Evolutionary conservation across 2,797 vertebrate species (phyloP).

Genomic region (Eremophila alpestris): DNA sequence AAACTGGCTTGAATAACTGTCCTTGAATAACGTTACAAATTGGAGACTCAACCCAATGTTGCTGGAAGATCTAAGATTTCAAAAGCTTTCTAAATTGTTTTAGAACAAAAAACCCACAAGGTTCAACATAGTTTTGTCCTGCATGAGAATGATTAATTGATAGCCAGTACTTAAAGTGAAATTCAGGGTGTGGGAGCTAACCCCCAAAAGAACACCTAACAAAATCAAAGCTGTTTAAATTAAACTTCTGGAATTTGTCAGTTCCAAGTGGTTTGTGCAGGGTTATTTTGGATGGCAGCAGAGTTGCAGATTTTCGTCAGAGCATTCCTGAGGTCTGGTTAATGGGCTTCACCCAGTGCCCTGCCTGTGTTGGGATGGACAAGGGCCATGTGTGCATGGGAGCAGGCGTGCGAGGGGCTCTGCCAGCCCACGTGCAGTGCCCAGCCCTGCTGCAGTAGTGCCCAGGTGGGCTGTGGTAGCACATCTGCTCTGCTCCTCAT

Average conservation of each 20-base stretch:
- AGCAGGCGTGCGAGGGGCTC: not conserved
- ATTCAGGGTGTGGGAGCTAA: not conserved
- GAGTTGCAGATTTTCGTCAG: not conserved
- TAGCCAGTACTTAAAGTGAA: not conserved
- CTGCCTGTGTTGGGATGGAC: accelerated
- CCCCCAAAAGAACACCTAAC: accelerated
- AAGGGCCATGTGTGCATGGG: accelerated
- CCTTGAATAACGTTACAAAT: not conserved
- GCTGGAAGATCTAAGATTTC: not conserved
- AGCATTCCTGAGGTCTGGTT: not conserved
- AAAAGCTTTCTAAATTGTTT: not conserved
- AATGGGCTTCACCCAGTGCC: not conserved
- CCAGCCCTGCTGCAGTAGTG: not conserved
- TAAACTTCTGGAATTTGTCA: not conserved
- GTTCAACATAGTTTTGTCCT: not conserved
- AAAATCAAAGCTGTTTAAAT: not conserved
- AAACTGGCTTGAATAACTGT: not conserved
- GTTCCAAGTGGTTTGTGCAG: not conserved
- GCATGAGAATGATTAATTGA: not conserved
- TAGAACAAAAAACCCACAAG: accelerated
- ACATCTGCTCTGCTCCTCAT: not conserved
- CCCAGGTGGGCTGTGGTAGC: not conserved
- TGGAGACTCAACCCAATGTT: not conserved
- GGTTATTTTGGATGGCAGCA: not conserved
- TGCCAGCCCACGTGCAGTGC: accelerated